Conservation (phyloP, 2,113 vertebrate species). For the Sylvietta virens region DNA sequence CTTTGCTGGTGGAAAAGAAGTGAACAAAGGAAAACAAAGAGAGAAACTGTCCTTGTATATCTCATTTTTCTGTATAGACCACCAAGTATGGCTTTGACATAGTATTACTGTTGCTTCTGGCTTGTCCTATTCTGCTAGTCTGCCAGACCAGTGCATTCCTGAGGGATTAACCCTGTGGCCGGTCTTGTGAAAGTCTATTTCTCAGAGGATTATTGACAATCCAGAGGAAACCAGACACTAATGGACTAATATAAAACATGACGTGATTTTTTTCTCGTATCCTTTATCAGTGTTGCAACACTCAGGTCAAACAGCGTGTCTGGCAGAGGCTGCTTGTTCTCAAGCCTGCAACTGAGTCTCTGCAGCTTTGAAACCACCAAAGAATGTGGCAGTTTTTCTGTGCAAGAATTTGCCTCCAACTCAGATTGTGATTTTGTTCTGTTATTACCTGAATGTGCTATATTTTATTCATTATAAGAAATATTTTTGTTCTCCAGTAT, state of each 20-base stretch:
- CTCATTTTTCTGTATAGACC: not conserved
- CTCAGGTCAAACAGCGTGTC: not conserved
- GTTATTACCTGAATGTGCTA: not conserved
- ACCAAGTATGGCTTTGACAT: not conserved
- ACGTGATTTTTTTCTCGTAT: not conserved
- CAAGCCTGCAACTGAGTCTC: not conserved
- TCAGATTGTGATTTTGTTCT: not conserved
- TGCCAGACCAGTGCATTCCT: not conserved
- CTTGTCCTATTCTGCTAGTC: not conserved
- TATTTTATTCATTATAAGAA: not conserved
- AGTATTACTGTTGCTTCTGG: not conserved
- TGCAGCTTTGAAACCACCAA: not conserved
- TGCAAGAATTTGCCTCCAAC: not conserved
- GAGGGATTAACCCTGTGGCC: not conserved
- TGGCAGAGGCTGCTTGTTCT: not conserved
- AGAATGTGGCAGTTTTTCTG: not conserved
- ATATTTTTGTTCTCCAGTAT: not conserved
- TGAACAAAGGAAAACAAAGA: not conserved
- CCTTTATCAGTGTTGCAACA: not conserved
- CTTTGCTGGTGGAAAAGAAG: not conserved
- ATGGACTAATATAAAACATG: conserved; percentile 2
- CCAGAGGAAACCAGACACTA: not conserved
- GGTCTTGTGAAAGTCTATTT: not conserved
- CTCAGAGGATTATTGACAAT: not conserved
- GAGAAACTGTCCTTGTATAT: not conserved